Conservation (phyloP, 2,797 vertebrate species). For the Ctenopoma kingsleyae region DNA sequence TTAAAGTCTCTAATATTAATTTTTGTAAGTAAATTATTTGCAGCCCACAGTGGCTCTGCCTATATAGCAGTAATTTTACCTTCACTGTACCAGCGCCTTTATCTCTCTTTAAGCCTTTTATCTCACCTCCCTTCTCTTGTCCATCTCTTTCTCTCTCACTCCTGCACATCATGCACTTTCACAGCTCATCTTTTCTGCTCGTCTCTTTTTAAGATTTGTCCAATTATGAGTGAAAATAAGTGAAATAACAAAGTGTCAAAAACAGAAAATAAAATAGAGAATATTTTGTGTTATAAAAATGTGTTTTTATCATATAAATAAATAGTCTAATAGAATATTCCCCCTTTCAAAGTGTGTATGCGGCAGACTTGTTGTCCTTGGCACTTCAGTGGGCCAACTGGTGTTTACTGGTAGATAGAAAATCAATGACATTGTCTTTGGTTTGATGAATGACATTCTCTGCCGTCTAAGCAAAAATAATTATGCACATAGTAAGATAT, state of each 20-base stretch:
- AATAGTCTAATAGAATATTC: not conserved
- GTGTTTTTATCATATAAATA: no score
- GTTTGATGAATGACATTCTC: conserved; percentile 16
- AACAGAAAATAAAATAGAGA: conserved; percentile 32
- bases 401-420: not conserved
- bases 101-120: conserved; percentile 37
- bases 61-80: conserved; percentile 19
- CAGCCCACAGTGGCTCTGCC: not conserved
- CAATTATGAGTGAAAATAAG: conserved; percentile 52
- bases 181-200: conserved; percentile 12
- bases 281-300: conserved; percentile 7
- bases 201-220: conserved; percentile 10
- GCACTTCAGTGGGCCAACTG: not conserved
- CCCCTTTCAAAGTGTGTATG: not conserved
- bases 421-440: conserved; percentile 14
- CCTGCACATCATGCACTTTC: conserved; percentile 22
- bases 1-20: conserved; percentile 1
- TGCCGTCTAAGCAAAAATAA: conserved; percentile 13
- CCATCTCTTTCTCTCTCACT: conserved; percentile 8
- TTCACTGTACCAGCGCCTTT: conserved; percentile 18
- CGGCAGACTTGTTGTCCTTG: not conserved
- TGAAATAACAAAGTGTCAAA: conserved; percentile 3
- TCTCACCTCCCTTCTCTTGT: conserved; percentile 9
- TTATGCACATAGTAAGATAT: conserved; percentile 10
- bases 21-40: conserved; percentile 13